A percentile compares a stretch with the other conserved stretches of the same genome.
Evolutionary conservation across 2,113 vertebrate species (phyloP).

Genomic region (Ranitomeya imitator): DNA sequence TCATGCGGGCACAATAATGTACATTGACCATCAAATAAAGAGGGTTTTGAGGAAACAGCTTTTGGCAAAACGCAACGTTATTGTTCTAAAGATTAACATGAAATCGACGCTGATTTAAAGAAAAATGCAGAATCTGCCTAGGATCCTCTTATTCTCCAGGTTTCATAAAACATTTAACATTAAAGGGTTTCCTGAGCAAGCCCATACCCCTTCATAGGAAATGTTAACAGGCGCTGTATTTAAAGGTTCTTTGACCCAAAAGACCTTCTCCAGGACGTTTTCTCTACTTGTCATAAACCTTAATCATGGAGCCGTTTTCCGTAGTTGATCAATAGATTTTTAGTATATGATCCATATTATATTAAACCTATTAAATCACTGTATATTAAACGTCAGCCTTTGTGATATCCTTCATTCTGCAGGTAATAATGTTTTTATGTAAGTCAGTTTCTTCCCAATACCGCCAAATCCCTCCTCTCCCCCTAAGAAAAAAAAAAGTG

Average conservation of each 20-base stretch:
- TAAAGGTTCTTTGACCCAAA: background rate
- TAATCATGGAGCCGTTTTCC: too few species aligned
- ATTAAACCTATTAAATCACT: too few species aligned
- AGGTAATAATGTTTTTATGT: slow-evolving; percentile 14
- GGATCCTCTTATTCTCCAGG: background rate
- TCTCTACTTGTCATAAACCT: too few species aligned
- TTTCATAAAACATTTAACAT: background rate
- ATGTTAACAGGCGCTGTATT: background rate
- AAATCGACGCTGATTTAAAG: background rate
- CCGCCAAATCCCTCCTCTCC: background rate
- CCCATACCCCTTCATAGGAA: background rate
- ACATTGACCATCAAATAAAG: background rate
- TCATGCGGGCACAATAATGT: slow-evolving; percentile 16
- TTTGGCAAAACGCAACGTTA: background rate
- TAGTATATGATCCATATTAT: background rate
- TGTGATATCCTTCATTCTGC: background rate
- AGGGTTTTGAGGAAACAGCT: background rate
- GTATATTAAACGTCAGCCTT: too few species aligned
- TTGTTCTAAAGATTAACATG: background rate
- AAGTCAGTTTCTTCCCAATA: slow-evolving; percentile 21
- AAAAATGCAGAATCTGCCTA: background rate
- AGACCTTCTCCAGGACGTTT: background rate
- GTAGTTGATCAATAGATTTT: background rate
- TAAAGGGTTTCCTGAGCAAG: background rate
- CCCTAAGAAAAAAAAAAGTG: background rate